phyloP scores from a whole-genome alignment of 2,113 vertebrate species.

The Pyxicephalus adspersus region DNA sequence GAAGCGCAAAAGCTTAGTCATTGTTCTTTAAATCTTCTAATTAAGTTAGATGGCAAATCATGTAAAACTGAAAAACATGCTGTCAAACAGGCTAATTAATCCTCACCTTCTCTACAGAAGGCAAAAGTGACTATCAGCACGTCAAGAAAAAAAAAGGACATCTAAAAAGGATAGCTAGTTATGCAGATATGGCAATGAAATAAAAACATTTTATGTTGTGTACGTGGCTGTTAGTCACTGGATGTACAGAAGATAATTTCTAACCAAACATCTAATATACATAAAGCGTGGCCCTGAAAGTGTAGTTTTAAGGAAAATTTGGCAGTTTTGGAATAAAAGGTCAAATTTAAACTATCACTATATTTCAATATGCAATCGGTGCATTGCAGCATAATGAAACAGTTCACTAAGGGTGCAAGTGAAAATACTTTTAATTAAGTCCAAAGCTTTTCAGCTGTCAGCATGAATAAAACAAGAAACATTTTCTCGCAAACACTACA shows the following conservation, averaged over 20 bases:
- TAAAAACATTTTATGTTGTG: conserved; percentile 46
- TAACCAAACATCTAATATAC: conserved; percentile 67
- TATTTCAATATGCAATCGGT: conserved; percentile 83
- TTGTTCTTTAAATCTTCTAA: not conserved
- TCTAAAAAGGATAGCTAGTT: conserved; percentile 53
- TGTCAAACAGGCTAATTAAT: not conserved
- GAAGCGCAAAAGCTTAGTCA: not conserved
- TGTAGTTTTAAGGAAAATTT: conserved; percentile 74
- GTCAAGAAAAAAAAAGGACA: conserved; percentile 46
- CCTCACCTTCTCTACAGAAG: not conserved
- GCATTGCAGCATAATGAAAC: conserved; percentile 83
- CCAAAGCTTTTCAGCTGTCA: conserved; percentile 85
- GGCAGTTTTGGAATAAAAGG: conserved; percentile 81
- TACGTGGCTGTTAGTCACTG: conserved; percentile 56
- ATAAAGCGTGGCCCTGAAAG: conserved; percentile 59
- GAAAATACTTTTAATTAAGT: conserved; percentile 88
- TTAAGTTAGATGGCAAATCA: not conserved
- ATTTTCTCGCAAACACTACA: conserved; percentile 69
- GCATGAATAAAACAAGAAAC: conserved; percentile 82
- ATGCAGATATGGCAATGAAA: conserved; percentile 45
- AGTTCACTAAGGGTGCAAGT: conserved; percentile 83
- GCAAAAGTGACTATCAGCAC: conserved; percentile 30
- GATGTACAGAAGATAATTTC: conserved; percentile 66
- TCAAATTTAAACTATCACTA: conserved; percentile 82
- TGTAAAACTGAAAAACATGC: not conserved